Base-by-base conservation (phyloP, 1,140 invertebrate genomes). In the Phortica variegata region DNA sequence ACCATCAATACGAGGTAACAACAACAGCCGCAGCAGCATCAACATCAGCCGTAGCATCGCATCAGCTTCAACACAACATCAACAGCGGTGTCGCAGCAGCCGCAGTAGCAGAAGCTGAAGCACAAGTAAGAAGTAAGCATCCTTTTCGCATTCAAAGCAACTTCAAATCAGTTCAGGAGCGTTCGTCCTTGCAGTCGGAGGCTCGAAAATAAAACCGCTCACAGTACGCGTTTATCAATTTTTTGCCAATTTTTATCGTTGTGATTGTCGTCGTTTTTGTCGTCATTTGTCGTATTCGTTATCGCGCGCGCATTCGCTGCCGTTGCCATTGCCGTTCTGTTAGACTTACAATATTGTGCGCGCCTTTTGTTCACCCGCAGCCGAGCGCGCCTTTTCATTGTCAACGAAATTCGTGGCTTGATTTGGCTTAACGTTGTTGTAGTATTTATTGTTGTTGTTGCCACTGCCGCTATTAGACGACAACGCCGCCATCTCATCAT, bases 401-500 rank as follows among this genome's bases (percentile, higher is more conserved):
- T n/a, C n/a, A n/a, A n/a, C n/a, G n/a, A n/a, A n/a, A n/a, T n/a
- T n/a, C n/a, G n/a, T n/a, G n/a, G n/a, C n/a, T n/a, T n/a, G n/a
- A n/a, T 16, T 19, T 54, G 34, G 31, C 18, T 21, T 45, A 40
- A 37, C 40, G 26, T 43, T 21, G 46, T 41, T 55, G 52, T 62
- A 61, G 58, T 55, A 49, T 61, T 47, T 12, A 41, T 61, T 61
- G 59, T 65, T 61, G 58, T 61, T 59, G 52, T n/a, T n/a, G n/a
- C n/a, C n/a, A n/a, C 36, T 46, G 31, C 26, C 19, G 41, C 37
- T 43, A 66, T 65, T 66, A 63, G 58, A 58, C 58, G 34, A 34
- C 43, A 31, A 33, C 34, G 43, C 20, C 40, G 29, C 41, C 19
- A 37, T 12, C 31, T 44, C 19, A 37, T 12, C 31, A 44, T 38